Percentiles rank a stretch among this genome's conserved stretches.
phyloP scores from a whole-genome alignment of 2,113 vertebrate genomes.

The Alouatta palliata region DNA sequence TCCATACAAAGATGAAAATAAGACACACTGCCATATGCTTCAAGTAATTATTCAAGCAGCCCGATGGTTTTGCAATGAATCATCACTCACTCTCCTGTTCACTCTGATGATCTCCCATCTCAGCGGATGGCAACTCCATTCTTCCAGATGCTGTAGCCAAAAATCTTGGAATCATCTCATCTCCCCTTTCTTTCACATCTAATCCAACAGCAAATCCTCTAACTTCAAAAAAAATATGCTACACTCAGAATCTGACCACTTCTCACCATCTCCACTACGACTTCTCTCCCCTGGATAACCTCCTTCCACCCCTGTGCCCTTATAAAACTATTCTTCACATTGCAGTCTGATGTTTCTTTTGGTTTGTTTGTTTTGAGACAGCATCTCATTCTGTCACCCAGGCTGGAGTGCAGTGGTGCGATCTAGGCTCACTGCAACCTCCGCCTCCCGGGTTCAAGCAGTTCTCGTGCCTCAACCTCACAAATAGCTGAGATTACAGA shows the following conservation, averaged over 20 bases:
- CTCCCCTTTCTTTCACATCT: not conserved
- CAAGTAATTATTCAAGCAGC: slow-evolving; percentile 10
- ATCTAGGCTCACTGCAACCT: too few relatives aligned
- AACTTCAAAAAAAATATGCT: not conserved
- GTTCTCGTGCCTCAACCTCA: too few relatives aligned
- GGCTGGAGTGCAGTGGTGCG: too few relatives aligned
- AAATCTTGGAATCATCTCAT: not conserved
- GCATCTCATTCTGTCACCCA: too few relatives aligned
- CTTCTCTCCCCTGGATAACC: not conserved
- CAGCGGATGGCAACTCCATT: not conserved
- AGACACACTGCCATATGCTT: not conserved
- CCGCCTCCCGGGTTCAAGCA: too few relatives aligned
- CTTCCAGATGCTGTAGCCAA: not conserved
- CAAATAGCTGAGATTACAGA: too few relatives aligned
- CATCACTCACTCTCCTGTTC: not conserved
- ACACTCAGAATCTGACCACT: not conserved
- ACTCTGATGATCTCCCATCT: slow-evolving; percentile 11
- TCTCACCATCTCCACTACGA: not conserved
- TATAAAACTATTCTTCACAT: not conserved
- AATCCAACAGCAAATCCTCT: not conserved
- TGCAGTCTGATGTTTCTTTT: not conserved
- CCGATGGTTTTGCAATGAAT: slow-evolving; percentile 25
- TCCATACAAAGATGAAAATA: slow-evolving; percentile 29
- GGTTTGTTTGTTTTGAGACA: too few relatives aligned
- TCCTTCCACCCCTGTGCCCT: not conserved